phyloP scores from a whole-genome alignment of 2,888 invertebrate genomes.

The Hoplodrina ambigua region DNA sequence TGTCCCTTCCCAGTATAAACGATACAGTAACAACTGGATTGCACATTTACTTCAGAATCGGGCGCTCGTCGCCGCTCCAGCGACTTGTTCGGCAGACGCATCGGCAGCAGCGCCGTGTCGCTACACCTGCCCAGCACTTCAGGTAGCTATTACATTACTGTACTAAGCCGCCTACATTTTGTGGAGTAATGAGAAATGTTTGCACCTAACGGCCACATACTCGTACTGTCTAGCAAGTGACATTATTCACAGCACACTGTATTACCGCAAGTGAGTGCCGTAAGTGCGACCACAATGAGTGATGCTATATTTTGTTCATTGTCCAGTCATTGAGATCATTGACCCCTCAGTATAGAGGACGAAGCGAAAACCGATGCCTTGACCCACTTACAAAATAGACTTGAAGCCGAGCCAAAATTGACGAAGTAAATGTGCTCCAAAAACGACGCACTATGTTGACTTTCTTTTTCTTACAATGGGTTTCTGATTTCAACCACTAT shows the following conservation, averaged over 20 bases:
- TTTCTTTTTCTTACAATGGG: background rate
- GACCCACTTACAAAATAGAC: constrained; percentile 21
- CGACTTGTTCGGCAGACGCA: constrained; percentile 74
- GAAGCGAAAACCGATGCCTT: constrained; percentile 14
- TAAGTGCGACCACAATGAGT: background rate
- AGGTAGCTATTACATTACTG: constrained; percentile 64
- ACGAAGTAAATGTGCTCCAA: background rate
- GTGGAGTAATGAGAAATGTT: too few species aligned
- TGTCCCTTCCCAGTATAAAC: too few species aligned
- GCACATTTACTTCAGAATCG: constrained; percentile 66
- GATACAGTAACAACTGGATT: too few species aligned
- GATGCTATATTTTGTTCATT: background rate
- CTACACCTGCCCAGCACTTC: constrained; percentile 84
- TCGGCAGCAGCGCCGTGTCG: constrained; percentile 80
- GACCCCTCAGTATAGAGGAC: constrained; percentile 11
- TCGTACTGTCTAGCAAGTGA: too few species aligned
- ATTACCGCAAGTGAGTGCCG: background rate
- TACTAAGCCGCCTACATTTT: too few species aligned
- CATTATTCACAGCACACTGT: background rate
- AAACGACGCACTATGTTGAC: constrained; percentile 2
- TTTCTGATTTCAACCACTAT: too few species aligned
- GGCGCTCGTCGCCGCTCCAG: constrained; percentile 73
- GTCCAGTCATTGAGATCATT: constrained; percentile 17
- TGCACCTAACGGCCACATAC: too few species aligned
- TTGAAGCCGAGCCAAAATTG: constrained; percentile 45